Percentiles rank a stretch among this genome's conserved stretches.
These are phyloP conservation scores for Clivina fossor DNA, from an alignment of 2,888 invertebrate species.

Conservation along the genomic window DNA sequence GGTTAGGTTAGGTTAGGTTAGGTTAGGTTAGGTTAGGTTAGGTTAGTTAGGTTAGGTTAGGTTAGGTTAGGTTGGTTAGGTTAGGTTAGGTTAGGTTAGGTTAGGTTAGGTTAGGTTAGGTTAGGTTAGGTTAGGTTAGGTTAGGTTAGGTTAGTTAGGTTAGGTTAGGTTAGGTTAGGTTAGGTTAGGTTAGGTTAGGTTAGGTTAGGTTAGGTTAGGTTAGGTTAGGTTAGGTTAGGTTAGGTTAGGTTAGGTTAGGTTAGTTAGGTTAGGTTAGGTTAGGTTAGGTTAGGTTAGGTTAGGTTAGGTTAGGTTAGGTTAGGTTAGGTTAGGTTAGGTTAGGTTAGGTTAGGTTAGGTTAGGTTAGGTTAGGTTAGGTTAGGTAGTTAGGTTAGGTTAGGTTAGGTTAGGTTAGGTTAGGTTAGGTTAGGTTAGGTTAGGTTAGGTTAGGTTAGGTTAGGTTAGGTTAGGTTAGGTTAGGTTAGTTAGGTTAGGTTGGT, in stretches of 20 bases:
- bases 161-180: no score
- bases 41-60: no score
- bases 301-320: constrained; percentile 28
- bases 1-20: no score
- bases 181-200: no score
- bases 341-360: constrained; percentile 26
- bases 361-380: constrained; percentile 29
- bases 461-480: constrained; percentile 28
- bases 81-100: no score
- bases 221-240: constrained; percentile 38
- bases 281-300: constrained; percentile 27
- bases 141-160: no score
- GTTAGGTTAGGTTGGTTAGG: no score
- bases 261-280: constrained; percentile 25
- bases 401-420: constrained; percentile 23
- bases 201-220: no score
- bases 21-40: no score
- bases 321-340: constrained; percentile 33
- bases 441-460: constrained; percentile 26
- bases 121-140: no score
- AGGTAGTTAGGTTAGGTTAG: constrained; percentile 31
- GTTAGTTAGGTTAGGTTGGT: constrained; percentile 24
- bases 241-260: constrained; percentile 40
- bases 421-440: constrained; percentile 26
- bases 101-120: no score